Evolutionary conservation across 2,888 invertebrate species (phyloP).

Genomic region (Hypselothyrea guttata): DNA sequence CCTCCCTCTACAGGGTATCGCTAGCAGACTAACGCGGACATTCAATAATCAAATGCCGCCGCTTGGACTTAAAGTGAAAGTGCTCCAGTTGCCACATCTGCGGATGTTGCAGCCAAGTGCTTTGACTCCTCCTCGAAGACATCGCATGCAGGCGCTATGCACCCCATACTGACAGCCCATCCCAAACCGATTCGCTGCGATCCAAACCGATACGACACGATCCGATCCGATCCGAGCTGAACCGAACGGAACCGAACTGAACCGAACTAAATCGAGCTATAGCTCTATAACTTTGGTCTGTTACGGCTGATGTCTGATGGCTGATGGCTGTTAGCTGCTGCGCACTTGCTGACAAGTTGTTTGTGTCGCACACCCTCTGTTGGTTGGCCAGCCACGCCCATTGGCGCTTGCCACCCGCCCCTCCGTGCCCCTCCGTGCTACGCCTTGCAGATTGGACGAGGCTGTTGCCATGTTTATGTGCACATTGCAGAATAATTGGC

Average conservation of each 20-base stretch:
- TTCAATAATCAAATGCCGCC: constrained; percentile 64
- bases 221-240: constrained; percentile 1
- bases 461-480: constrained; percentile 45
- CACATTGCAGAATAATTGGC: constrained; percentile 75
- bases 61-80: constrained; percentile 78
- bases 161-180: constrained; percentile 21
- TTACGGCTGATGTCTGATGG: constrained; percentile 1
- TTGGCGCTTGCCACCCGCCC: too few relatives aligned
- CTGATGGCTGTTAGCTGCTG: constrained; percentile 26
- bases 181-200: constrained; percentile 10
- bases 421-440: constrained; percentile 23
- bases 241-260: constrained; percentile 1
- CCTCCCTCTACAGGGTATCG: constrained; percentile 21
- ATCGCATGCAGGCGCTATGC: constrained; percentile 1
- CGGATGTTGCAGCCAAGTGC: constrained; percentile 67
- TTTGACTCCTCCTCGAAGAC: constrained; percentile 66
- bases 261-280: neutral
- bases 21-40: constrained; percentile 24
- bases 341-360: constrained; percentile 73
- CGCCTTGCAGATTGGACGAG: constrained; percentile 38
- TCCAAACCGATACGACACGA: constrained; percentile 2
- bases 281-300: neutral
- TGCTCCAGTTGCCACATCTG: constrained; percentile 78
- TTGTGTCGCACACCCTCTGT: constrained; percentile 54
- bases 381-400: constrained; percentile 42